Evolutionary conservation across 2,797 vertebrate species (phyloP), one percentile per base, ranked within the genome.

Genomic region (Chromobotia macracanthus): DNA sequence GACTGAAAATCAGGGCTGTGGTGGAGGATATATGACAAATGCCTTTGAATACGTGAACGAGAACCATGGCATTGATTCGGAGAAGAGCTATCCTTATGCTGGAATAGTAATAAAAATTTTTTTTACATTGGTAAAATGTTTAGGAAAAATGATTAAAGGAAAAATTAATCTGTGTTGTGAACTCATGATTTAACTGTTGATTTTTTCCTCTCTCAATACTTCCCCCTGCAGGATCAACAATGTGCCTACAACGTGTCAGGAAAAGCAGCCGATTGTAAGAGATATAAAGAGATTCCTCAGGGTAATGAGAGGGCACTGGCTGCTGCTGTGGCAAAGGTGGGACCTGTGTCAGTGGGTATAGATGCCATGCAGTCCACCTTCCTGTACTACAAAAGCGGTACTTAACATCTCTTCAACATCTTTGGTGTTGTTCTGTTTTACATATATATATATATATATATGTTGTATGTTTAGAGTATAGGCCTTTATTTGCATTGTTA

Each of bases 21-120:
- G 95, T 0, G 97, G 97, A 0, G 97, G 97, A 2, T 98, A 97
- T 88, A 99, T 99, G 97, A 98, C 97, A 90, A 97, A 94, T 0
- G 97, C 97, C 82, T 99, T 99, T 81, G 87, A 89, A 13, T 99
- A 99, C 0, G 96, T 99, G 41, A 87, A 84, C 68, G 86, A 91
- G 0, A 99, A 99, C 79, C 88, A 88, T 1, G 97, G 97, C 82
- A 97, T 98, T 2, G 97, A 99, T 87, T 97, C 97, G 0, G 96
- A 98, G 71, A 92, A 83, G 0, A 77, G 90, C 18, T 99, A 99
- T 69, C 97, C 97, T 0, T 99, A 98, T n/a, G 82, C 94, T 0
- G 97, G 94, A 80, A 80, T 93, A 94, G 97, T 98, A 31, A 56
- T 87, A 31, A 3, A 10, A 51, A 50, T 61, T 51, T 16, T 60